Evolutionary conservation across 2,888 invertebrate species (phyloP), one percentile per base, ranked within the genome.

Genomic region (Torymus auratus): DNA sequence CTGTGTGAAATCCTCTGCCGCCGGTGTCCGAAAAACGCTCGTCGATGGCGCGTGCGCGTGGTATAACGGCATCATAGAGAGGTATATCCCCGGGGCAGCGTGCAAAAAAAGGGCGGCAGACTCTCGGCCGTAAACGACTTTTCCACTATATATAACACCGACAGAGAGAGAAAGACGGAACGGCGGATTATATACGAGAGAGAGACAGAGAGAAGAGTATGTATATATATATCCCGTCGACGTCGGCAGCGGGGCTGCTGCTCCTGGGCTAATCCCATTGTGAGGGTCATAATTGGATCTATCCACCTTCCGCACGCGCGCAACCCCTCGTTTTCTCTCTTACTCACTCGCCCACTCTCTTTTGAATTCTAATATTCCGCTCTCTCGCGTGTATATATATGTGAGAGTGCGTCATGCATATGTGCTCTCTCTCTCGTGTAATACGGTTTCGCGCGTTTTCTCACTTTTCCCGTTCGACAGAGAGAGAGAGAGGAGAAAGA

Each of bases 211-310:
- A 58, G 64, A 55, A 53, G 61, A 0, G 15, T 12, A 20, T 56
- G 72, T 68, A 73, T 28, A 62, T 67, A 28, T 3, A 28, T 28
- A 3, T 7, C 28, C 5, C 28, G 75, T 75, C 65, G 69, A 41
- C n/a, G 12, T 12, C 12, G 13, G 60, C 14, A 15, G 61, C 15
- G 62, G 62, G n/a, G n/a, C n/a, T 62, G 64, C 52, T 17, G 55
- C 53, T 76, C 72, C 67, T 58, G 23, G 62, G 72, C 75, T 82
- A 82, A 82, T 82, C 82, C 78, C 72, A 82, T 82, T 82, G 82
- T 82, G 62, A 80, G 80, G 82, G 73, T 82, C 82, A 80, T 82
- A 82, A 82, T 82, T 82, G 82, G 82, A 82, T 82, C 77, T 71
- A 80, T 77, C 74, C 72, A 82, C 73, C 80, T 77, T 74, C 56